Evolutionary conservation across 2,797 vertebrate species (phyloP).

Genomic region (Fistularia tabacaria): DNA sequence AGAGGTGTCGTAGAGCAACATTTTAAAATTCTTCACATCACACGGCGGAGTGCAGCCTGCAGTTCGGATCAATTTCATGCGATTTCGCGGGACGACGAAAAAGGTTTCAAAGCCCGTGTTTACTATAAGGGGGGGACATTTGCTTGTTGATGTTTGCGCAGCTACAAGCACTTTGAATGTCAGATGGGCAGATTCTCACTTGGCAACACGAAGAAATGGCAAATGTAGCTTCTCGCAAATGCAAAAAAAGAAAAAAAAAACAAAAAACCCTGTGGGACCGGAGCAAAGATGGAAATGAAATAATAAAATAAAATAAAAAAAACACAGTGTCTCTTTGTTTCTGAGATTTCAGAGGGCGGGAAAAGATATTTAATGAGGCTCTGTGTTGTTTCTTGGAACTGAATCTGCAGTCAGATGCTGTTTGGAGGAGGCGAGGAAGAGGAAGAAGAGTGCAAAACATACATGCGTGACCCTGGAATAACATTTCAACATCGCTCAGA

Average conservation of each 20-base stretch:
- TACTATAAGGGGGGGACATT: slow-evolving; percentile 21
- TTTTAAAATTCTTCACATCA: too few relatives aligned
- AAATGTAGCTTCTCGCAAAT: slow-evolving; percentile 31
- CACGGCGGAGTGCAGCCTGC: too few relatives aligned
- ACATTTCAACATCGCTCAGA: slow-evolving; percentile 14
- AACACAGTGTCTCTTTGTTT: slow-evolving; percentile 35
- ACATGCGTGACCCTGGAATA: slow-evolving; percentile 15
- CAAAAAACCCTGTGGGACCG: slow-evolving; percentile 34
- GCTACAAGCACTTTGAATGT: slow-evolving; percentile 36
- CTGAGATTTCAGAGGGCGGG: slow-evolving; percentile 33
- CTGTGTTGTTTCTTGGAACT: slow-evolving; percentile 32
- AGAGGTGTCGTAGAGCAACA: too few relatives aligned
- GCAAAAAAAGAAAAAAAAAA: too few relatives aligned
- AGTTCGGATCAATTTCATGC: too few relatives aligned
- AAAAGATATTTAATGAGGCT: slow-evolving; percentile 41
- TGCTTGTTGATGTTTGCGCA: slow-evolving; percentile 47
- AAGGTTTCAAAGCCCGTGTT: slow-evolving; percentile 22
- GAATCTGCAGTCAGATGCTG: slow-evolving; percentile 23
- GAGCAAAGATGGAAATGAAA: background rate
- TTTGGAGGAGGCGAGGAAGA: slow-evolving; percentile 2
- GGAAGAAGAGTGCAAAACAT: slow-evolving; percentile 10
- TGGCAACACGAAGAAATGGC: slow-evolving; percentile 45
- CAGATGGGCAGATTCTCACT: slow-evolving; percentile 50
- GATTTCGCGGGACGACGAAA: background rate
- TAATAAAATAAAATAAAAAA: slow-evolving; percentile 10